These are phyloP conservation scores for Heteronetta atricapilla DNA, from an alignment of 2,113 vertebrate genomes.

Conservation along the genomic window DNA sequence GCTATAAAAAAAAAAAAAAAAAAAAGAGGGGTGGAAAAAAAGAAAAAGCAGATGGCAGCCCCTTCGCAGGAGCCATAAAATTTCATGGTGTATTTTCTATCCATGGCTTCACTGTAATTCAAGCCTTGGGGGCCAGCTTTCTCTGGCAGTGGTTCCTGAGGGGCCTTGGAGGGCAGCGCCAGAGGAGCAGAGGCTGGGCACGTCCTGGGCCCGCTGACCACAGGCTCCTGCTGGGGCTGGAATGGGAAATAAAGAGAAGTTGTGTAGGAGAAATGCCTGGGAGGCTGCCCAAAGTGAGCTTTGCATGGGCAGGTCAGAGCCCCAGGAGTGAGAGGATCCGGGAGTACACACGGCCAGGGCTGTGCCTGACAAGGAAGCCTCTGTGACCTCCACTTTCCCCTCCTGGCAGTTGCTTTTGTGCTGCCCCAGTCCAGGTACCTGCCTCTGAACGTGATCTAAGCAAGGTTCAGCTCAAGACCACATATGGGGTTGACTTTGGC, in stretches of 20 bases:
- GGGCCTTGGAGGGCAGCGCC: slow-evolving; percentile 9
- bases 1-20: background rate
- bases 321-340: background rate
- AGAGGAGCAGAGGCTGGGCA: slow-evolving; percentile 53
- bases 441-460: background rate
- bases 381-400: background rate
- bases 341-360: background rate
- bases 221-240: background rate
- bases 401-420: background rate
- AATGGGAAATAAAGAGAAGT: background rate
- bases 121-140: slow-evolving; percentile 79
- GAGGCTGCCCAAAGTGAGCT: background rate
- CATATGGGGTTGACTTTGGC: background rate
- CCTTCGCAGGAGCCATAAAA: slow-evolving; percentile 86
- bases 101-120: slow-evolving; percentile 87
- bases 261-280: background rate
- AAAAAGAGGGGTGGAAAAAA: background rate
- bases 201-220: background rate
- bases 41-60: slow-evolving; percentile 85
- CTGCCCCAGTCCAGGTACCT: background rate
- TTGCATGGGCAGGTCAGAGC: background rate
- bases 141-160: slow-evolving; percentile 58
- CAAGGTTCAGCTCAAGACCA: background rate
- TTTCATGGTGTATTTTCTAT: slow-evolving; percentile 94
- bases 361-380: background rate